These are phyloP conservation scores for Thereuonema tuberculata DNA, from an alignment of 1,140 invertebrate genomes.

Conservation along the genomic window DNA sequence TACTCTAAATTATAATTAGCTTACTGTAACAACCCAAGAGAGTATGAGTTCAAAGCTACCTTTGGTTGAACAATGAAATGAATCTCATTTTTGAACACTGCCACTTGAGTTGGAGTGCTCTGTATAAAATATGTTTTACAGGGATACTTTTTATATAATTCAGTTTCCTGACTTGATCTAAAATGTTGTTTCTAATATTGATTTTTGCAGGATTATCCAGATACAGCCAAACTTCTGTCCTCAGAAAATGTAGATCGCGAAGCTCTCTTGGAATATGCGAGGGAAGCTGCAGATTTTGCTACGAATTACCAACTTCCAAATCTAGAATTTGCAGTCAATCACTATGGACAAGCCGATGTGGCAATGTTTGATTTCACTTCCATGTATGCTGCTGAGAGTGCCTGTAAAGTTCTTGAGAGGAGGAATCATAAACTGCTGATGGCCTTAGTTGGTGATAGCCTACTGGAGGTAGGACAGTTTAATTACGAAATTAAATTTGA, in stretches of 20 bases:
- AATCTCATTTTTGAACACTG: too few relatives aligned
- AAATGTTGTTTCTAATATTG: too few relatives aligned
- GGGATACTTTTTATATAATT: too few relatives aligned
- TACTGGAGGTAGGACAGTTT: slow-evolving; percentile 69
- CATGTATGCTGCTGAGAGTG: slow-evolving; percentile 95
- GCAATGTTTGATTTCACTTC: slow-evolving; percentile 99
- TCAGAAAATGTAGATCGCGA: slow-evolving; percentile 82
- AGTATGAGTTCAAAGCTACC: too few relatives aligned
- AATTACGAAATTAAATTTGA: not conserved
- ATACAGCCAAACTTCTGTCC: slow-evolving; percentile 72
- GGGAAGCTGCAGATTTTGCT: slow-evolving; percentile 90
- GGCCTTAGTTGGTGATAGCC: slow-evolving; percentile 86
- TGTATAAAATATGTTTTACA: too few relatives aligned
- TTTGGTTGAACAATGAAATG: too few relatives aligned
- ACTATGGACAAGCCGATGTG: slow-evolving; percentile 93
- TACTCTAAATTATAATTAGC: too few relatives aligned
- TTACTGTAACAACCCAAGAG: too few relatives aligned
- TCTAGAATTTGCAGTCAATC: slow-evolving; percentile 92
- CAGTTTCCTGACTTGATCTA: too few relatives aligned
- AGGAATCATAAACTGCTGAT: slow-evolving; percentile 65
- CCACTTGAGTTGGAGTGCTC: too few relatives aligned
- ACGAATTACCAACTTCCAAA: slow-evolving; percentile 80
- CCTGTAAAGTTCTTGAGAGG: slow-evolving; percentile 62
- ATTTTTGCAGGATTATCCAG: slow-evolving; percentile 84
- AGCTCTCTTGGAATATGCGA: slow-evolving; percentile 77